These are phyloP conservation scores for Neolamprologus cancellatus DNA, from an alignment of 2,113 vertebrate genomes.

Conservation along the genomic window DNA sequence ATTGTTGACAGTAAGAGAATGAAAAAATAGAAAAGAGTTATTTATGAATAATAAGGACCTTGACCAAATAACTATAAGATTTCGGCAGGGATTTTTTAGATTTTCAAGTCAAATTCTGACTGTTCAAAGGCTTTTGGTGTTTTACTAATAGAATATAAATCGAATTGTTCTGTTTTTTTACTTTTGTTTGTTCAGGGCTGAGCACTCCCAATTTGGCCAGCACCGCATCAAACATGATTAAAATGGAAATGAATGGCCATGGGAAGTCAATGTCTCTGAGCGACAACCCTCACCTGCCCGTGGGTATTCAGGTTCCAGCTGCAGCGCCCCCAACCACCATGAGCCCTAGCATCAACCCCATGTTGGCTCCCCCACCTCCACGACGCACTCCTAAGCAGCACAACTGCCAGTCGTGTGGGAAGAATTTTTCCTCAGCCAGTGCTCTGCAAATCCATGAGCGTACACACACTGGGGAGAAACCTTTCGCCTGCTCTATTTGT, in stretches of 20 bases:
- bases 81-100: not conserved
- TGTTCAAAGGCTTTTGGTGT: not conserved
- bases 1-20: not conserved
- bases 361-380: conserved; percentile 91
- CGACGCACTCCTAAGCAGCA: conserved; percentile 98
- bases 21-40: not conserved
- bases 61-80: not conserved
- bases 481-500: conserved; percentile 96
- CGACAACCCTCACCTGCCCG: conserved; percentile 82
- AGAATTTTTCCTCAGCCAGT: conserved; percentile 98
- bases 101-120: not conserved
- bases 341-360: conserved; percentile 87
- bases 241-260: conserved; percentile 97
- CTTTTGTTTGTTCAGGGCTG: conserved; percentile 77
- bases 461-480: conserved; percentile 98
- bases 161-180: conserved; percentile 19
- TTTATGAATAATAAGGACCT: not conserved
- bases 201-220: conserved; percentile 84
- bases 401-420: conserved; percentile 97
- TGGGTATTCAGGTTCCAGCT: conserved; percentile 84
- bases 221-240: conserved; percentile 88
- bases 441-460: conserved; percentile 99
- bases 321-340: conserved; percentile 83
- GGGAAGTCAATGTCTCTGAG: conserved; percentile 79
- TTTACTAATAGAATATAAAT: conserved; percentile 38